phyloP scores from a whole-genome alignment of 2,888 invertebrate genomes.

The Meloe dianella region DNA sequence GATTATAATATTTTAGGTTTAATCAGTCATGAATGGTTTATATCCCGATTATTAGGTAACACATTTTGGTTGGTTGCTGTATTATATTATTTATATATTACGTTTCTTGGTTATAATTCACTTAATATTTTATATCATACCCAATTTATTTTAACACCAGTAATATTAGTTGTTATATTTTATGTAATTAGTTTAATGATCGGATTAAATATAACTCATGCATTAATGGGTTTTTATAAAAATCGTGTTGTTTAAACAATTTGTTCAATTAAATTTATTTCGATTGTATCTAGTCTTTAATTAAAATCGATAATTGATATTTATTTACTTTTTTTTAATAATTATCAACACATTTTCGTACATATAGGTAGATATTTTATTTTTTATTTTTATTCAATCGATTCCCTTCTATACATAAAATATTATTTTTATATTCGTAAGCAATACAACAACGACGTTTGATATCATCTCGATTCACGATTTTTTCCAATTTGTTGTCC shows the following conservation, averaged over 20 bases:
- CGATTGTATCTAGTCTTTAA: constrained; percentile 21
- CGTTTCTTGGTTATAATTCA: constrained; percentile 95
- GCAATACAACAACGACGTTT: constrained; percentile 26
- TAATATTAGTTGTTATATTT: constrained; percentile 77
- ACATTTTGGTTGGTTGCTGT: constrained; percentile 91
- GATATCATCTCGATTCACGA: constrained; percentile 5
- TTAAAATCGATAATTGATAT: neutral
- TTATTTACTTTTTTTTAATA: constrained; percentile 19
- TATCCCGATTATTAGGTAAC: constrained; percentile 87
- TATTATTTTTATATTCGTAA: constrained; percentile 23
- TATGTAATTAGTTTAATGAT: constrained; percentile 79
- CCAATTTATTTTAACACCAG: constrained; percentile 80
- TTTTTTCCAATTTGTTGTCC: too few relatives aligned
- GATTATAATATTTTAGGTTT: constrained; percentile 67
- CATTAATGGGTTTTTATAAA: constrained; percentile 83
- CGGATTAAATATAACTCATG: constrained; percentile 83
- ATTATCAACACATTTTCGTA: neutral
- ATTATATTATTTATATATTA: constrained; percentile 94
- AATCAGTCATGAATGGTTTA: constrained; percentile 76
- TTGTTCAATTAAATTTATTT: neutral
- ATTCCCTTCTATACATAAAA: constrained; percentile 29
- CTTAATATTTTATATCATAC: constrained; percentile 87
- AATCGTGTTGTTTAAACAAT: constrained; percentile 72
- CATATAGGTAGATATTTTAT: constrained; percentile 1
- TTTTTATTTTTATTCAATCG: constrained; percentile 16